These are phyloP conservation scores for Syngnathus rostellatus DNA, from an alignment of 2,797 vertebrate species.

Conservation along the genomic window DNA sequence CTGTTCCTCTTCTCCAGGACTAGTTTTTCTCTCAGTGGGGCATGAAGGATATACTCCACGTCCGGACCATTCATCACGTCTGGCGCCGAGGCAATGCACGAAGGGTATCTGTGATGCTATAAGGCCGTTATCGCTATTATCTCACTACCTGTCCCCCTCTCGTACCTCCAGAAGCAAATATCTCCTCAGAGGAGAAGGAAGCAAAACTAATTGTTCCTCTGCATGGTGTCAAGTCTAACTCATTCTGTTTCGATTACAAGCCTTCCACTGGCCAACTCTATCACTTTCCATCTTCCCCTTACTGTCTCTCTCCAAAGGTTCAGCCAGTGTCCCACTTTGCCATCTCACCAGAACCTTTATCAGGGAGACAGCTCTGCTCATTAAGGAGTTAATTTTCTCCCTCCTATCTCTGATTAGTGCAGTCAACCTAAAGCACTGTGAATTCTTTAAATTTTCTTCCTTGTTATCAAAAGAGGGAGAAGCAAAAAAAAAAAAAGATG, in stretches of 20 bases:
- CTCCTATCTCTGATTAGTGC: conserved; percentile 66
- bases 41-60: conserved; percentile 56
- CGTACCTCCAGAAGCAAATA: conserved; percentile 36
- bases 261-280: conserved; percentile 12
- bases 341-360: conserved; percentile 64
- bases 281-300: conserved; percentile 24
- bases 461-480: conserved; percentile 60
- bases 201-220: conserved; percentile 25
- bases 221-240: conserved; percentile 23
- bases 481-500: conserved; percentile 51
- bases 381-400: conserved; percentile 74
- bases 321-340: conserved; percentile 38
- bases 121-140: conserved; percentile 49
- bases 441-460: conserved; percentile 73
- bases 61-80: conserved; percentile 56
- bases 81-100: conserved; percentile 26
- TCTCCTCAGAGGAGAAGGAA: conserved; percentile 30
- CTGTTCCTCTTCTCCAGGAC: conserved; percentile 55
- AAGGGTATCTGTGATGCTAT: conserved; percentile 2
- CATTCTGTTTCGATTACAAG: conserved; percentile 20
- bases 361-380: conserved; percentile 65
- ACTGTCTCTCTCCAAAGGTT: conserved; percentile 30
- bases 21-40: conserved; percentile 49
- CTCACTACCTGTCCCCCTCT: conserved; percentile 53
- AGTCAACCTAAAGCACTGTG: conserved; percentile 72